Evolutionary conservation across 2,797 vertebrate genomes (phyloP).

Genomic region (Stomatorhinus walkeri): DNA sequence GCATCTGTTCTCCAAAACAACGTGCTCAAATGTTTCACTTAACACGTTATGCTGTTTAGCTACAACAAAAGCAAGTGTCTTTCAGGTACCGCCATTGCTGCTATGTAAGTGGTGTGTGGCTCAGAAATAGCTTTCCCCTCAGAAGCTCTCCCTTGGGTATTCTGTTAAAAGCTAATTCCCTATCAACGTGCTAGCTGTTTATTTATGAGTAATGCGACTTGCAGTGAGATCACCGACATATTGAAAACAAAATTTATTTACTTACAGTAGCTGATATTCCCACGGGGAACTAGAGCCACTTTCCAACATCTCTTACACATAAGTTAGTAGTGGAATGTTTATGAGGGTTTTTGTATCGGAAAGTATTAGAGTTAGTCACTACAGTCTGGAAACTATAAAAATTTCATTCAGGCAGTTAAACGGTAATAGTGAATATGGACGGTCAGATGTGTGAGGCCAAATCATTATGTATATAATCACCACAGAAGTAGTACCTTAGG

Average conservation of each 20-base stretch:
- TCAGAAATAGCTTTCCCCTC: background rate
- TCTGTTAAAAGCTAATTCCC: conserved; percentile 15
- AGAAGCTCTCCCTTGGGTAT: background rate
- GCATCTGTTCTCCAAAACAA: background rate
- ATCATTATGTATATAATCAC: conserved; percentile 3
- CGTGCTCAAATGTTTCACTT: background rate
- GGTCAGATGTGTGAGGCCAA: background rate
- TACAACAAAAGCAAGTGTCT: background rate
- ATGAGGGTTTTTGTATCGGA: background rate
- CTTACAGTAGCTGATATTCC: background rate
- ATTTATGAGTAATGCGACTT: background rate
- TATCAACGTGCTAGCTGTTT: background rate
- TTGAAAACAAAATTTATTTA: conserved; percentile 14
- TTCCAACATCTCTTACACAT: background rate
- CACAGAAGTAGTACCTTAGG: background rate
- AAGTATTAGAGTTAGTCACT: background rate
- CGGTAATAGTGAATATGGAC: background rate
- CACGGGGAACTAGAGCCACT: background rate
- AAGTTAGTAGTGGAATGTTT: background rate
- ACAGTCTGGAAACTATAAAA: background rate
- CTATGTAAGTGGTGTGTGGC: background rate
- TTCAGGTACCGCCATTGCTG: background rate
- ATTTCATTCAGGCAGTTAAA: background rate
- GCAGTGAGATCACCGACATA: background rate
- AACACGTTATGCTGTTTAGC: background rate